Base-by-base conservation (phyloP, 1,140 invertebrate genomes). In the Heliconius eleuchia region DNA sequence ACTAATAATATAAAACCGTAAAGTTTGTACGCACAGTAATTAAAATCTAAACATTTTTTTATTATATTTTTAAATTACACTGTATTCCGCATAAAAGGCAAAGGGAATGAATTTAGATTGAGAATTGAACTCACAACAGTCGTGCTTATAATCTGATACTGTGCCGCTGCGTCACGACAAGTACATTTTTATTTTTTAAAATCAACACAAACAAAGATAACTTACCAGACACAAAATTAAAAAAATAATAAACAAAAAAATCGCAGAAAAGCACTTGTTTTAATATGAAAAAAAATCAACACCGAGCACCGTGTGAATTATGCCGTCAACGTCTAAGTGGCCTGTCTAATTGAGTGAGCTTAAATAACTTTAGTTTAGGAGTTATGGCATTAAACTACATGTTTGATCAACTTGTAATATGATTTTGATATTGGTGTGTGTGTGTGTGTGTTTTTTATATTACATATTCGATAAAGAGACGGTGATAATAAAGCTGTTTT, bases 311-410 rank as follows among this genome's bases (percentile, higher is more conserved):
- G 71, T 72, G 71, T 72, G 71, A 72, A 72, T 72, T 72, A 72
- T 72, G 71, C 37, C 71, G 71, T 72, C 71, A 72, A 72, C 71
- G 37, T n/a, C 71, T 72, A 72, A 72, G 19, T 72, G 71, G 71
- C 34, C 16, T 71, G 71, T 37, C 37, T 72, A 72, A 72, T 72
- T 72, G 71, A 72, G 16, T 72, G 71, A 72, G 71, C 71, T 72
- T 72, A 72, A 72, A 72, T 42, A 39, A 72, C 60, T 66, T 66
- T 30, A 57, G 55, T 23, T 52, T 19, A 52, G 55, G n/a, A n/a
- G 55, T 60, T 60, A 66, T 66, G 23, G 60, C 60, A 8, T 8
- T 57, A 57, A 57, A 57, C 55, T 57, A 9, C 55, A 57, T 57
- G 55, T 57, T 23, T 57, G 19, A 57, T 57, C 52, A 57, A 57